These are phyloP conservation scores for Cyrtorhinus lividipennis DNA, from an alignment of 1,140 invertebrate genomes.

Conservation along the genomic window DNA sequence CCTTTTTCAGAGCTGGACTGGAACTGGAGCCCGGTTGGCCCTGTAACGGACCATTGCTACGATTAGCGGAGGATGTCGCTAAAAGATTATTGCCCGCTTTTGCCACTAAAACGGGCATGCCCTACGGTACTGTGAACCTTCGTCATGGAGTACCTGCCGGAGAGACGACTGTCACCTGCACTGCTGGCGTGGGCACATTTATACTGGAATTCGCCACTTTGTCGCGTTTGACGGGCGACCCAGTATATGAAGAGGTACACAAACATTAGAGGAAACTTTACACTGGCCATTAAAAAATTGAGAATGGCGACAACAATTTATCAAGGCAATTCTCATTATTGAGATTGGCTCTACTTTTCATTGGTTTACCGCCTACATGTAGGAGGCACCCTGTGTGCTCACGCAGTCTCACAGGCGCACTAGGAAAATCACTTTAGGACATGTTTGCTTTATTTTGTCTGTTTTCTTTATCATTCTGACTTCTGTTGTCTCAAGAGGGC, in stretches of 20 bases:
- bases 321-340: too few relatives aligned
- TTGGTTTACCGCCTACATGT: too few relatives aligned
- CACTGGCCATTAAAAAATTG: too few relatives aligned
- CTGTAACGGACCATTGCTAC: conserved; percentile 83
- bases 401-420: too few relatives aligned
- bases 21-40: conserved; percentile 88
- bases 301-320: too few relatives aligned
- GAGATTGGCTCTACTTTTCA: too few relatives aligned
- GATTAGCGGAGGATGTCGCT: conserved; percentile 87
- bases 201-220: conserved; percentile 94
- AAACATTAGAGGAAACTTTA: too few relatives aligned
- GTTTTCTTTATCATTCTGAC: too few relatives aligned
- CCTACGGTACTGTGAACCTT: conserved; percentile 94
- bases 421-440: too few relatives aligned
- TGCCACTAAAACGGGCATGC: conserved; percentile 88
- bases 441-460: too few relatives aligned
- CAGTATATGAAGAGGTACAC: conserved; percentile 75
- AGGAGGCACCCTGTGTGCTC: too few relatives aligned
- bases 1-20: conserved; percentile 50
- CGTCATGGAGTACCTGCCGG: conserved; percentile 81
- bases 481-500: too few relatives aligned
- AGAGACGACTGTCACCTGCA: conserved; percentile 94
- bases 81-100: conserved; percentile 77
- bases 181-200: conserved; percentile 94
- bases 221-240: conserved; percentile 86